phyloP scores from a whole-genome alignment of 2,888 invertebrate species.

The Parnassius apollo region DNA sequence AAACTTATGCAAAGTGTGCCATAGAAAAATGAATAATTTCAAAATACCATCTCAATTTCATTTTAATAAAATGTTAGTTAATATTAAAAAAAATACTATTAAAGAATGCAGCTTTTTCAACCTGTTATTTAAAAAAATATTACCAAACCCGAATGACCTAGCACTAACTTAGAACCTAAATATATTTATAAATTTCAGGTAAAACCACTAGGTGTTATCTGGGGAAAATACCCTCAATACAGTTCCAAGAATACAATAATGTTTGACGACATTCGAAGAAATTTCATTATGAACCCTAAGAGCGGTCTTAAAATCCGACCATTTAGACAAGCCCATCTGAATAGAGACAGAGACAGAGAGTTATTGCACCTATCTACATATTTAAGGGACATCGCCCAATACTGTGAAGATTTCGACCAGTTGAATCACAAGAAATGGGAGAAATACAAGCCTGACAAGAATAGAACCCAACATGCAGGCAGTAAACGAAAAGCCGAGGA shows the following conservation, averaged over 20 bases:
- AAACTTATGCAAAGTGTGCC: no score
- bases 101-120: no score
- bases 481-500: conserved; percentile 76
- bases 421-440: conserved; percentile 97
- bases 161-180: background rate
- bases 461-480: conserved; percentile 52
- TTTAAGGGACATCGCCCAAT: conserved; percentile 89
- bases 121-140: no score
- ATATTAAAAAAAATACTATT: no score
- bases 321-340: conserved; percentile 94
- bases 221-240: conserved; percentile 96
- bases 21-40: no score
- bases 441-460: conserved; percentile 82
- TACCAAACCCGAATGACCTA: no score
- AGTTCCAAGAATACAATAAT: conserved; percentile 96
- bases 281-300: conserved; percentile 98
- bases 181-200: conserved; percentile 81
- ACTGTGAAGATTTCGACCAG: conserved; percentile 90
- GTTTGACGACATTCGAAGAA: conserved; percentile 97
- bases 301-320: conserved; percentile 95
- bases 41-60: no score
- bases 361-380: conserved; percentile 90
- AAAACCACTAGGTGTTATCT: conserved; percentile 97
- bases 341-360: conserved; percentile 91
- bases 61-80: no score